Base-by-base conservation (phyloP, 2,113 vertebrate genomes). In the Nibea albiflora region DNA sequence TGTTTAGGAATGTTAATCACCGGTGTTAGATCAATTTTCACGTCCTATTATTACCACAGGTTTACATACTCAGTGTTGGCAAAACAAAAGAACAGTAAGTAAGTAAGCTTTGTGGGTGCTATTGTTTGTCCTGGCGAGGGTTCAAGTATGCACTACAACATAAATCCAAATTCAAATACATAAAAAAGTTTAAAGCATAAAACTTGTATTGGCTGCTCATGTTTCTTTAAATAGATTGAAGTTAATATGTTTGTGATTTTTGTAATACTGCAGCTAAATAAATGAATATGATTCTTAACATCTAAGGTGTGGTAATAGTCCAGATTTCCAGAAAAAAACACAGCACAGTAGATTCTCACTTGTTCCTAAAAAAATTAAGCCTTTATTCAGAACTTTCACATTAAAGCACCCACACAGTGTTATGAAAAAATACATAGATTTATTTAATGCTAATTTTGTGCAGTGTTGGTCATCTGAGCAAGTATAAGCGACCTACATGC, bases 301-400 rank as follows among this genome's bases (percentile, higher is more conserved):
- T 47, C n/a, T 8, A 16, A 47, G 26, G 4, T 77, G 20, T 68
- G 15, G 14, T 22, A 4, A 31, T 39, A n/a, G 52, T 50, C 26
- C 16, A 42, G 2, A 62, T 61, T 16, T 1, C 66, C 24, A 35
- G 31, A 58, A 1, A 78, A 69, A 81, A 75, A 60, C 60, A 75
- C 15, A 31, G 31, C 31, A 66, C 52, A 57, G 5, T 31, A 71
- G 14, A 11, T 44, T 69, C 5, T 56, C 1, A 39, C 56, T 20
- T 68, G 19, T 53, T 79, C 5, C 7, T 49, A 1, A 50, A 42
- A 42, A 64, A 64, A 52, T 67, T 3, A 66, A 19, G 2, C 0
- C 0, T 74, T 65, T 81, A 75, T 91, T 85, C 49, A 58, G n/a
- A 46, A 16, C 2, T 1, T 39, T 85, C 10, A 73, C 16, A 39